phyloP scores from a whole-genome alignment of 2,888 invertebrate genomes.

The Ectemnius continuus region DNA sequence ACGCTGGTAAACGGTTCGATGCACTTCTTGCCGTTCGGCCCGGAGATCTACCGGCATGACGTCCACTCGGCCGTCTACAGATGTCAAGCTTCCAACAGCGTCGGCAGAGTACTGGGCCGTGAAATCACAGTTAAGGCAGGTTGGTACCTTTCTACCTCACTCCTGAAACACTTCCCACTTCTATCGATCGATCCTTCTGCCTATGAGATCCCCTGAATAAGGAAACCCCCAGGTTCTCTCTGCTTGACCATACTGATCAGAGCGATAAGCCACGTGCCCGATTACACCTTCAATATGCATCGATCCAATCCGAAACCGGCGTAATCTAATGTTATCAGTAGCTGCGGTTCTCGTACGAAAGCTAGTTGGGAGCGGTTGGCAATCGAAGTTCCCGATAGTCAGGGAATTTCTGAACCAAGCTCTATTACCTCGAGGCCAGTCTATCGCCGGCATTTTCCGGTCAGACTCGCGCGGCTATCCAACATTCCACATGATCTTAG shows the following conservation, averaged over 20 bases:
- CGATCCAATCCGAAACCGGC: background rate
- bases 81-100: conserved; percentile 82
- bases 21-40: conserved; percentile 90
- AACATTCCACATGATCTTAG: background rate
- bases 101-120: conserved; percentile 89
- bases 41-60: conserved; percentile 89
- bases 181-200: conserved; percentile 46
- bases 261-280: conserved; percentile 6
- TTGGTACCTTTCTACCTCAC: conserved; percentile 78
- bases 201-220: background rate
- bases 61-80: conserved; percentile 92
- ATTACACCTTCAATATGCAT: conserved; percentile 7
- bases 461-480: background rate
- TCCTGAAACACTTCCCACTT: conserved; percentile 15
- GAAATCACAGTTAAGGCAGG: conserved; percentile 94
- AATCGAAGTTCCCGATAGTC: conserved; percentile 2
- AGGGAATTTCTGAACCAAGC: background rate
- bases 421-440: background rate
- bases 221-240: conserved; percentile 5
- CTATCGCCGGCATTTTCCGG: background rate
- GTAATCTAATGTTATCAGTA: background rate
- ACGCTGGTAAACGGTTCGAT: conserved; percentile 91
- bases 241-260: background rate
- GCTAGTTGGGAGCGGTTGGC: background rate
- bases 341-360: background rate